These are phyloP conservation scores for Nemopilema nomurai DNA, from an alignment of 30 jellyfish, hydroid and myxozoan species.

Conservation along the genomic window DNA sequence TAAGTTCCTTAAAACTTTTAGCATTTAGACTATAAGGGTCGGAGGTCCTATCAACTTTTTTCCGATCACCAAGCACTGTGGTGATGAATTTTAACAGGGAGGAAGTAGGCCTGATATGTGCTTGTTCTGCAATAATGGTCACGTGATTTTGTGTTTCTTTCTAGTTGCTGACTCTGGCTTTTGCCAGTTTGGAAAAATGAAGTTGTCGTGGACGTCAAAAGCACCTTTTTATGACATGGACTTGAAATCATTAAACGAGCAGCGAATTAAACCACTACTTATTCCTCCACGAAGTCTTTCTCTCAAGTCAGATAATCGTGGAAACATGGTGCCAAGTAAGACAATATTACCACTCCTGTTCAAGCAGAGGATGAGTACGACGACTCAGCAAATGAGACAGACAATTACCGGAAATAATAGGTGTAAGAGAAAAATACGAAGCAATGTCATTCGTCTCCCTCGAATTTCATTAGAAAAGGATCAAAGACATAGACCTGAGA, in stretches of 20 bases:
- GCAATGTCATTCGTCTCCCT: conserved; percentile 26
- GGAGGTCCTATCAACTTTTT: too few relatives aligned
- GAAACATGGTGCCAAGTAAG: neutral
- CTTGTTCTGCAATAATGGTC: too few relatives aligned
- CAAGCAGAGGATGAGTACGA: conserved; percentile 15
- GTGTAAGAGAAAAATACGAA: neutral
- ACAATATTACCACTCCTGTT: conserved; percentile 26
- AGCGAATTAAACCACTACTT: conserved; percentile 20
- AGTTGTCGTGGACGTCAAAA: conserved; percentile 52
- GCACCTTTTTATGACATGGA: conserved; percentile 62
- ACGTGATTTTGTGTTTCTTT: neutral
- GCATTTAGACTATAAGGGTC: too few relatives aligned
- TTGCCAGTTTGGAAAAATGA: conserved; percentile 52
- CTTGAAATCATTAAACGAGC: conserved; percentile 12
- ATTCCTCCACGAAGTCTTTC: neutral
- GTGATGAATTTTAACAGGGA: too few relatives aligned
- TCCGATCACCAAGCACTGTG: too few relatives aligned
- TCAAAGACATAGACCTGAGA: neutral
- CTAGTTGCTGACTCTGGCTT: conserved; percentile 38
- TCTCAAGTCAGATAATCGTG: neutral
- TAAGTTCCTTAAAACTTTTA: too few relatives aligned
- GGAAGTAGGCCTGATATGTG: too few relatives aligned
- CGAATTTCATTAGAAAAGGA: neutral
- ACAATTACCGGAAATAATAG: neutral
- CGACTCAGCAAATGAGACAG: neutral